These are phyloP conservation scores for Bombus waltoni DNA, from an alignment of 1,140 invertebrate genomes.

Conservation along the genomic window DNA sequence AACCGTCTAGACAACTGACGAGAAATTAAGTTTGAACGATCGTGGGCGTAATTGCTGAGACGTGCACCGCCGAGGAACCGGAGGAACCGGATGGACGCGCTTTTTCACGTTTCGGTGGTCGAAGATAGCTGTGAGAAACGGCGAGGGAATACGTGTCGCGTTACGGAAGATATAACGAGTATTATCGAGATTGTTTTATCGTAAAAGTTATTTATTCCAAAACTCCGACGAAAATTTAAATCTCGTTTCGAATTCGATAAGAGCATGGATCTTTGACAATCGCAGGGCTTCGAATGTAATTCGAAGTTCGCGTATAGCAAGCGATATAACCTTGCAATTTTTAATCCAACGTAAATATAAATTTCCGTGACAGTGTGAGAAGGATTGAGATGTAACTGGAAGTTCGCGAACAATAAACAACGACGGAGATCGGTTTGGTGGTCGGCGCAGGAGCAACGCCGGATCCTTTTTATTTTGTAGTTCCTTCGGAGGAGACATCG, in stretches of 20 bases:
- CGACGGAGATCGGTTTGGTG: neutral
- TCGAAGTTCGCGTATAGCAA: no score
- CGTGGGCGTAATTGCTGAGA: conserved; percentile 64
- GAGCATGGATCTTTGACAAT: accelerated
- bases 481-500: neutral
- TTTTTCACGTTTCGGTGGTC: neutral
- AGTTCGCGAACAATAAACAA: no score
- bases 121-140: neutral
- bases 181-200: neutral
- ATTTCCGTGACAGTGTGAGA: neutral
- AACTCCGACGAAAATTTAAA: no score
- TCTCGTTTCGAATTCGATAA: no score
- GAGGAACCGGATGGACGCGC: neutral
- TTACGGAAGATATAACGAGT: neutral
- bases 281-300: no score
- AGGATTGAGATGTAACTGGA: neutral
- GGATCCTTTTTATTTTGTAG: conserved; percentile 1
- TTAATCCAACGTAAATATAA: neutral
- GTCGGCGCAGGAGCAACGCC: neutral
- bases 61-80: conserved; percentile 4
- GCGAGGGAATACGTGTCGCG: neutral
- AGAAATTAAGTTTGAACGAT: conserved; percentile 53
- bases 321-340: no score
- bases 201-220: accelerated
- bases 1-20: conserved; percentile 51